phyloP scores from a whole-genome alignment of 2,113 vertebrate genomes.

The Amia ocellicauda region DNA sequence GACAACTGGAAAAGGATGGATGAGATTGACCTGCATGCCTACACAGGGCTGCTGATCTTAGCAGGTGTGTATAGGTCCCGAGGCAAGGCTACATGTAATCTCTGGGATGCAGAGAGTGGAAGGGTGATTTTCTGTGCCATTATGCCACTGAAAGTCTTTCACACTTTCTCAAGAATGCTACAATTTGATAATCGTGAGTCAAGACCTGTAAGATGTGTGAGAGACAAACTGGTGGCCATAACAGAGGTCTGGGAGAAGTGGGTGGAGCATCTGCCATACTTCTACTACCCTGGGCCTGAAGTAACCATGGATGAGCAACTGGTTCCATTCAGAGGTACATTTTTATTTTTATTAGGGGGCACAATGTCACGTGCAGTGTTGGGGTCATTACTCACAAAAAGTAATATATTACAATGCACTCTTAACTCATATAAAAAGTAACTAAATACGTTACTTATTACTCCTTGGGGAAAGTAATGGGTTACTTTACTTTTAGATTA shows the following conservation, averaged over 20 bases:
- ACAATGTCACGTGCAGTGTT: too few relatives aligned
- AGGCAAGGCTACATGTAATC: conserved; percentile 2
- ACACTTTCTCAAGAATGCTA: background rate
- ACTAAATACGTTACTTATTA: too few relatives aligned
- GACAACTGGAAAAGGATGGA: conserved; percentile 12
- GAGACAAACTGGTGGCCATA: too few relatives aligned
- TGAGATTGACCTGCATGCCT: background rate
- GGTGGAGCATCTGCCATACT: too few relatives aligned
- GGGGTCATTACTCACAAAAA: too few relatives aligned
- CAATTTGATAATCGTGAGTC: too few relatives aligned
- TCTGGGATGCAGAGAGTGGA: conserved; percentile 14
- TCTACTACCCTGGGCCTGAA: conserved; percentile 17
- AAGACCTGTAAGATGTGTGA: background rate
- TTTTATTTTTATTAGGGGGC: too few relatives aligned
- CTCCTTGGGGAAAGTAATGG: too few relatives aligned
- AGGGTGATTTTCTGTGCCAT: background rate
- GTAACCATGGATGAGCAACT: conserved; percentile 13
- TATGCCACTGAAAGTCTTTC: conserved; percentile 12
- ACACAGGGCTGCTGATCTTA: conserved; percentile 15
- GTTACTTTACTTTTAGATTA: too few relatives aligned
- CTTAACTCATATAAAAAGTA: too few relatives aligned
- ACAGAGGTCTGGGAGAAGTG: too few relatives aligned
- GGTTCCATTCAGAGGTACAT: conserved; percentile 15
- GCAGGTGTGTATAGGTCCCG: conserved; percentile 16
- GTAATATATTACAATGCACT: too few relatives aligned